Evolutionary conservation across 2,797 vertebrate species (phyloP).

Genomic region (Pachyuromys duprasi): DNA sequence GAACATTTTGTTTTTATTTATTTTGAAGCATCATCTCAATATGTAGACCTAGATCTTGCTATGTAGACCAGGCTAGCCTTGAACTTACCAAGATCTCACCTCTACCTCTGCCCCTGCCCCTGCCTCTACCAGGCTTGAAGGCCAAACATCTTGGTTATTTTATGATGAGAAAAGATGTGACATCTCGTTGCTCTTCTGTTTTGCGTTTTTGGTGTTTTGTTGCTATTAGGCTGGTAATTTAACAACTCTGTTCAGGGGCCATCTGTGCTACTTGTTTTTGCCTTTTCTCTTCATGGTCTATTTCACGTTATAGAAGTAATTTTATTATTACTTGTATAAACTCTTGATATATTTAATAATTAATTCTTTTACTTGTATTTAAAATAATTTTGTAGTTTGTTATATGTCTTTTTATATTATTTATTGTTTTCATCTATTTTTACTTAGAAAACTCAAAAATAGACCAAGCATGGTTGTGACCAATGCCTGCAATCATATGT

Average conservation of each 20-base stretch:
- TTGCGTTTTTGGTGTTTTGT: neutral
- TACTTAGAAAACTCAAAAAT: neutral
- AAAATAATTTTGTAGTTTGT: conserved; percentile 45
- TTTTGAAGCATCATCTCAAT: neutral
- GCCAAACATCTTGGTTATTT: conserved; percentile 34
- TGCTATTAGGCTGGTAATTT: neutral
- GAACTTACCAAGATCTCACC: neutral
- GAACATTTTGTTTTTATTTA: neutral
- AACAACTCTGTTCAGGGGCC: neutral
- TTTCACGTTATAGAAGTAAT: conserved; percentile 39
- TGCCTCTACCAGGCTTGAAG: neutral
- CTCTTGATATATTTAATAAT: neutral
- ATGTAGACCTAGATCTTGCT: neutral
- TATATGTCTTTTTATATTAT: conserved; percentile 5
- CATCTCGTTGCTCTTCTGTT: conserved; percentile 31
- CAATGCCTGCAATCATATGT: neutral
- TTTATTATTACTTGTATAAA: conserved; percentile 40
- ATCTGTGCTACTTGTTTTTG: neutral
- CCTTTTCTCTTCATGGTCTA: neutral
- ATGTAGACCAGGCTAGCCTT: neutral
- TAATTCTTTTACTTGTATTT: conserved; percentile 41
- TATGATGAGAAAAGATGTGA: neutral
- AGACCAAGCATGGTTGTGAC: neutral
- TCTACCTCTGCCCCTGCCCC: neutral
- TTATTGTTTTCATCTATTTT: conserved; percentile 53